These are phyloP conservation scores for Gymnogyps californianus DNA, from an alignment of 2,113 vertebrate species.

Conservation along the genomic window DNA sequence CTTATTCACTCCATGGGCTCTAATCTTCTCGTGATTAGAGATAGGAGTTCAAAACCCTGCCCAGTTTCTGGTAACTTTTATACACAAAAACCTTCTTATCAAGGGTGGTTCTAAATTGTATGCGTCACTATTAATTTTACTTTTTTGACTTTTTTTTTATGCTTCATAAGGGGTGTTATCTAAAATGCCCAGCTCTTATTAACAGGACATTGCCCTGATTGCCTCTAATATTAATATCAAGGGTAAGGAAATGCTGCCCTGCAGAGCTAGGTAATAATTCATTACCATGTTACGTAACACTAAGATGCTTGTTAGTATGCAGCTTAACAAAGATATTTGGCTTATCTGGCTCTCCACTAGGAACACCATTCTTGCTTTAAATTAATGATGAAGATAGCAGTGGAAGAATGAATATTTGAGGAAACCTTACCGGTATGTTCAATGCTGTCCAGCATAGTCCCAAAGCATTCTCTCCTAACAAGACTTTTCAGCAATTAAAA, in stretches of 20 bases:
- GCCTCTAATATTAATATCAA: neutral
- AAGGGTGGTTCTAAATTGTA: neutral
- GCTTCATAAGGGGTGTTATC: neutral
- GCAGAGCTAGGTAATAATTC: neutral
- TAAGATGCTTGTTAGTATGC: neutral
- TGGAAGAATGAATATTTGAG: neutral
- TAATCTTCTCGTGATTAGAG: neutral
- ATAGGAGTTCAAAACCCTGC: neutral
- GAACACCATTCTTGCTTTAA: neutral
- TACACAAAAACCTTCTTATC: constrained; percentile 19
- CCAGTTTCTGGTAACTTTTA: neutral
- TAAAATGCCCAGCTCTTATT: neutral
- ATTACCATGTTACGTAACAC: neutral
- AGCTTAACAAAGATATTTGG: neutral
- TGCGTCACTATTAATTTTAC: neutral
- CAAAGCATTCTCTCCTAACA: neutral
- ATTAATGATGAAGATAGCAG: neutral
- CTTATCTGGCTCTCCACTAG: neutral
- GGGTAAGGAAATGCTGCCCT: neutral
- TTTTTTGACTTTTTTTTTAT: neutral
- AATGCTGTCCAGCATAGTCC: neutral
- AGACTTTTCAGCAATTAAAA: neutral
- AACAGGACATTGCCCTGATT: neutral
- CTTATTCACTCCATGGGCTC: neutral
- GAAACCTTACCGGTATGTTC: neutral